Evolutionary conservation across 2,888 invertebrate genomes (phyloP), one percentile per base, ranked within the genome.

Genomic region (Tanytarsus gracilentus): DNA sequence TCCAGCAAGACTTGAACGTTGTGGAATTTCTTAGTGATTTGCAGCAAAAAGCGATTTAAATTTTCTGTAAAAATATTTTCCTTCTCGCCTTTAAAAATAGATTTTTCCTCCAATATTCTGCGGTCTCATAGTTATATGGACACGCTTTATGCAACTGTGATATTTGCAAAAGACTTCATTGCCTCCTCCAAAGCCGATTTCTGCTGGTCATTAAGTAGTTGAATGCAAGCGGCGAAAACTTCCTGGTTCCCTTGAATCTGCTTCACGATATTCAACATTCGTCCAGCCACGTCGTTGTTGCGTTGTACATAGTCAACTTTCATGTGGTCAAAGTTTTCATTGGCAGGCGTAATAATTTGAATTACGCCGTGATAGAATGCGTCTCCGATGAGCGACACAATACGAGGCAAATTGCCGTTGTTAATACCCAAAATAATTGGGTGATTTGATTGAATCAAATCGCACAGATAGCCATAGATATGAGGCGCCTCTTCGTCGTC

Each of bases 401-500:
- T 84, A 64, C 84, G 82, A 62, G 93, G 93, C 68, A 98, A 81
- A 74, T 97, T 97, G 66, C 84, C 80, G 68, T 94, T 91, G 69
- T 93, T 85, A 62, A 82, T 83, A 61, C 94, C 94, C 69, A 94
- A 77, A 63, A 97, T 83, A 62, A 85, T 78, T 18, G 90, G 85
- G 77, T 97, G 88, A 70, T 95, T 94, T 67, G 83, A 80, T 74
- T 95, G 93, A 64, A 96, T 87, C 66, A 98, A 80, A 77, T 97
- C 96, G 76, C 96, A 96, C 65, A 99, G 78, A 73, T 96, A 91
- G 62, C 88, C 88, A 74, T 97, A 99, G 64, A 99, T 89, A 71
- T 95, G 91, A 23, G 90, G 89, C 52, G 96, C 90, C 76, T 99
- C 99, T 66, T 97, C 98, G 11, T 84, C 82, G 74, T 99, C 99